Percentiles rank a stretch among this genome's conserved stretches.
Conservation (phyloP, 92 coral and sea anemone species). For the Palythoa grandis region DNA sequence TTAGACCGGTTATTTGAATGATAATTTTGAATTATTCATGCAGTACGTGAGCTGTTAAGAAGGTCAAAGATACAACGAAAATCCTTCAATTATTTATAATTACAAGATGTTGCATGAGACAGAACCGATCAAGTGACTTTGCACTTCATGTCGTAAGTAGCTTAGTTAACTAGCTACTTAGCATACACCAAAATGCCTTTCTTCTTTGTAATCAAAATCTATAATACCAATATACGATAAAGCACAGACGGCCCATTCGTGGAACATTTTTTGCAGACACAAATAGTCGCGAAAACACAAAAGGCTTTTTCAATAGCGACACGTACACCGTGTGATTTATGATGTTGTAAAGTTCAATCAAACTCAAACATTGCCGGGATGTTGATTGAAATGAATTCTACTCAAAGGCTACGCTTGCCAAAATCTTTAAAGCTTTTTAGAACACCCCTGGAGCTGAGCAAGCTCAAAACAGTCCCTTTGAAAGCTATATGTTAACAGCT, state of each 20-base stretch:
- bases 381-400: slow-evolving; percentile 29
- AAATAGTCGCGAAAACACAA: neutral
- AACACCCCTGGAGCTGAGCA: slow-evolving; percentile 2
- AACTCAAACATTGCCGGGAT: neutral
- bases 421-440: neutral
- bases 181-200: neutral
- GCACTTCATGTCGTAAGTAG: too few species aligned
- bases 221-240: neutral
- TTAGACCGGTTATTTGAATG: too few species aligned
- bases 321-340: neutral
- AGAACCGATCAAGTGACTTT: too few species aligned
- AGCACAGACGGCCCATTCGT: neutral
- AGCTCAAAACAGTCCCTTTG: neutral
- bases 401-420: slow-evolving; percentile 5
- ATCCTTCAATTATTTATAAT: too few species aligned
- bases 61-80: too few species aligned
- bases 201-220: slow-evolving; percentile 7
- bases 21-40: too few species aligned
- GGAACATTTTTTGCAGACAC: neutral
- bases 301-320: neutral
- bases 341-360: neutral
- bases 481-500: neutral
- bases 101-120: too few species aligned
- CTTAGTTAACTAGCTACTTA: too few species aligned
- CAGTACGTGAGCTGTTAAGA: too few species aligned